Evolutionary conservation across 53 echinoderm and acorn worm species (phyloP).

Genomic region (Paelopatides confundens): DNA sequence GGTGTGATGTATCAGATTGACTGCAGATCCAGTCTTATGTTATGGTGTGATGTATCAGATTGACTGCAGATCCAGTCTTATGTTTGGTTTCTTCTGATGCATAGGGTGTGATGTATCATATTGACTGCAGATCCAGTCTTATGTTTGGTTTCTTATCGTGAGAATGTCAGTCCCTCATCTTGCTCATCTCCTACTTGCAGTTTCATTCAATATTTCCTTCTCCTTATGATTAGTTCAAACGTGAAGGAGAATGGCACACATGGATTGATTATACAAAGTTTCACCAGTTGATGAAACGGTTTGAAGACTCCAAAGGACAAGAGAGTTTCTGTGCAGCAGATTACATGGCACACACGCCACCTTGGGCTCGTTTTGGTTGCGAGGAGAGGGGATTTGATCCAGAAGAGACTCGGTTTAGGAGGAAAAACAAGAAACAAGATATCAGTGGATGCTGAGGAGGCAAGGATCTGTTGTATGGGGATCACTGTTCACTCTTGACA

Average conservation of each 20-base stretch:
- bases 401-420: slow-evolving; percentile 83
- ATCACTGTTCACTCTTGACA: too few relatives aligned
- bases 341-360: slow-evolving; percentile 93
- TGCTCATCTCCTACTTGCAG: too few relatives aligned
- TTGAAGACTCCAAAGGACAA: slow-evolving; percentile 73
- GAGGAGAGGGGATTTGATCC: slow-evolving; percentile 96
- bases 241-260: slow-evolving; percentile 85
- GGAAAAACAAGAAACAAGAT: slow-evolving; percentile 94
- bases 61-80: too few relatives aligned
- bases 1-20: too few relatives aligned
- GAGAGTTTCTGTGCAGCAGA: slow-evolving; percentile 75
- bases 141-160: too few relatives aligned
- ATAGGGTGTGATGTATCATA: too few relatives aligned
- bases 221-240: slow-evolving; percentile 71
- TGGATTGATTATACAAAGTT: slow-evolving; percentile 95
- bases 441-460: slow-evolving; percentile 79
- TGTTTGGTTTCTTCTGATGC: too few relatives aligned
- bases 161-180: too few relatives aligned
- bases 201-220: not conserved
- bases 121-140: too few relatives aligned
- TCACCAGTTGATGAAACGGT: slow-evolving; percentile 79
- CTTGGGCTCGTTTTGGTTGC: slow-evolving; percentile 89
- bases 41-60: too few relatives aligned
- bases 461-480: not conserved
- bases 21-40: too few relatives aligned